Percentiles rank a stretch among this genome's conserved stretches.
Evolutionary conservation across 1,140 invertebrate genomes (phyloP).

Genomic region (Panulirus ornatus): DNA sequence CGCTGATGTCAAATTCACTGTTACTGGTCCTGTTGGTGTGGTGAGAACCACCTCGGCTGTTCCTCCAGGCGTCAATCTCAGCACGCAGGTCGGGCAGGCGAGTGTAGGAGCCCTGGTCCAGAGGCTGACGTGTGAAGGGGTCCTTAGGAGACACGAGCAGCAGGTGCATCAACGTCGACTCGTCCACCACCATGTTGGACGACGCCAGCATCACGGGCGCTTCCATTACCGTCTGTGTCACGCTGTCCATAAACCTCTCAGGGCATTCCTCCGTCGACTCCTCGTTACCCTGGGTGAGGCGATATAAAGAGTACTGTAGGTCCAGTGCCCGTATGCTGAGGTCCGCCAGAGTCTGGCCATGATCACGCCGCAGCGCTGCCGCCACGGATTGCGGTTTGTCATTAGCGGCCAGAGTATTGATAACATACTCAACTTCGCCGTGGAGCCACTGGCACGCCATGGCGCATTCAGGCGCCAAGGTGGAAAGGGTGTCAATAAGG

Average conservation of each 20-base stretch:
- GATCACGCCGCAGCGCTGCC: not conserved
- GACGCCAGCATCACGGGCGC: not conserved
- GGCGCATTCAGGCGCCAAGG: not conserved
- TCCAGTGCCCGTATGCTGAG: too few relatives aligned
- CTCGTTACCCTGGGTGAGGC: too few relatives aligned
- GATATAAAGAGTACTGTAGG: too few relatives aligned
- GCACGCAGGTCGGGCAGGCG: not conserved
- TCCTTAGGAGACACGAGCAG: not conserved
- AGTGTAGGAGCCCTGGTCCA: not conserved
- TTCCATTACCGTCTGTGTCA: slow-evolving; percentile 29
- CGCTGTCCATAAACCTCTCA: slow-evolving; percentile 19
- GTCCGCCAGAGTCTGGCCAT: not conserved
- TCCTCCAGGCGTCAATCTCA: not conserved
- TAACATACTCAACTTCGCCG: too few relatives aligned
- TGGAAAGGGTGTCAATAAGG: not conserved
- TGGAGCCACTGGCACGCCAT: too few relatives aligned
- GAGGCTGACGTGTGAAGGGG: slow-evolving; percentile 12
- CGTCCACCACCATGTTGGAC: slow-evolving; percentile 35
- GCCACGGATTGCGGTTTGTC: not conserved
- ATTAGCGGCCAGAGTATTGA: not conserved
- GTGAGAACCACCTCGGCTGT: not conserved
- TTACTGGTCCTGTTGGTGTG: too few relatives aligned
- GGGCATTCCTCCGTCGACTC: not conserved
- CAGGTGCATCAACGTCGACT: slow-evolving; percentile 15
- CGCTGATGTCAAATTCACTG: not conserved